Base-by-base conservation (phyloP, 2,113 vertebrate species). In the Silurus glanis region DNA sequence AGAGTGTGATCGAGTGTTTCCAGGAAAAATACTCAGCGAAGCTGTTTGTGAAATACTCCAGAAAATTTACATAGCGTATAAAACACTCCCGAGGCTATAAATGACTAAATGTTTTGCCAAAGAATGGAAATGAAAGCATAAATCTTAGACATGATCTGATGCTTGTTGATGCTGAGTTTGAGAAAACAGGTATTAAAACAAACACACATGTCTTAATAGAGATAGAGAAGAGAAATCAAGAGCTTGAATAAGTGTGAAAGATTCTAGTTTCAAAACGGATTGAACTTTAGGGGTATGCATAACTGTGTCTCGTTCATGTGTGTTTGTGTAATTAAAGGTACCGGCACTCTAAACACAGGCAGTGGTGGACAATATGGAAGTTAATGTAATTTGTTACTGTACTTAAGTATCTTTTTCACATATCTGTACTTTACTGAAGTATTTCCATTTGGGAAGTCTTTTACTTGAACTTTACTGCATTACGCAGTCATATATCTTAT, bases 91-190 rank as follows among this genome's bases (percentile, higher is more conserved):
- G 47, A 76, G 80, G 69, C 79, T 55, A 66, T 56, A 76, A 83
- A 83, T 2, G 64, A 83, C 72, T 74, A 74, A 59, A 84, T 74
- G 37, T 82, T 86, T 75, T 62, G 85, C 79, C 79, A 82, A 86
- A 86, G 53, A 86, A 82, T 82, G 47, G n/a, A 86, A 74, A 82
- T 82, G 85, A 86, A 86, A 0, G 19, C 45, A 82, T 82, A 85
- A 85, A 85, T 80, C 51, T 66, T 10, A 0, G 3, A 14, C 28
- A 67, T 45, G 9, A 45, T 67, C n/a, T 79, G 75, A 80, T 0
- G 58, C 10, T 49, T 37, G 49, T 55, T 66, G 14, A 9, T 78
- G 49, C 19, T n/a, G 14, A 58, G 61, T 25, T n/a, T 3, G 55
- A 49, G 37, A 75, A 61, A 75, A 49, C 6, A 19, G 23, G 13